Evolutionary conservation across 2,888 invertebrate species (phyloP).

Genomic region (Hoplodrina ambigua): DNA sequence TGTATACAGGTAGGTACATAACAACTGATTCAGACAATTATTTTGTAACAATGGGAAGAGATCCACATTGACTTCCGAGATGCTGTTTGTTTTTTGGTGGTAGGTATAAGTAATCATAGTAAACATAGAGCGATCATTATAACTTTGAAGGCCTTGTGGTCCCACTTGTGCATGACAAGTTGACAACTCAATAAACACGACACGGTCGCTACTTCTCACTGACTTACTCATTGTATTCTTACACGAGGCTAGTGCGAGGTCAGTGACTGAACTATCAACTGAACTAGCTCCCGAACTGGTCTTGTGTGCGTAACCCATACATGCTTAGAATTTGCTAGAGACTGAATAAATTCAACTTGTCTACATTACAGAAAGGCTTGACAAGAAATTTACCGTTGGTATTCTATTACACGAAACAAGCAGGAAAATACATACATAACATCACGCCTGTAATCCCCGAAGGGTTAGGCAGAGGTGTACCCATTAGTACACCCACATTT

Average conservation of each 20-base stretch:
- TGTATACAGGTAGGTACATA: neutral
- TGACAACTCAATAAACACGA: no score
- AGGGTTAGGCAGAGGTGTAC: no score
- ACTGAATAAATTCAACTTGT: neutral
- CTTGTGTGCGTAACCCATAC: neutral
- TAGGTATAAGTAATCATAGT: neutral
- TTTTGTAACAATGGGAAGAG: neutral
- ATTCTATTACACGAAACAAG: constrained; percentile 8
- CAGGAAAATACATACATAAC: no score
- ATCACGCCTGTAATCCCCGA: no score
- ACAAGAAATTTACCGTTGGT: neutral
- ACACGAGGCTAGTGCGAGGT: no score
- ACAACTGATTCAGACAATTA: neutral
- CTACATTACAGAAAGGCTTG: neutral
- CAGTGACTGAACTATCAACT: no score
- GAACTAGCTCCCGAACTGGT: neutral
- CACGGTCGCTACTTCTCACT: no score
- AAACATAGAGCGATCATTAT: neutral
- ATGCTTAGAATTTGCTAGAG: neutral
- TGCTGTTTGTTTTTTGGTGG: neutral
- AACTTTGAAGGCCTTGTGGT: neutral
- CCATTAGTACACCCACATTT: no score
- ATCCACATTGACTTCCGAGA: neutral
- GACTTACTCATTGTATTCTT: no score
- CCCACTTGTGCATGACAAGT: no score